Evolutionary conservation across 2,888 invertebrate genomes (phyloP), one percentile per base, ranked within the genome.

Genomic region (Sinhomidia bicolor): DNA sequence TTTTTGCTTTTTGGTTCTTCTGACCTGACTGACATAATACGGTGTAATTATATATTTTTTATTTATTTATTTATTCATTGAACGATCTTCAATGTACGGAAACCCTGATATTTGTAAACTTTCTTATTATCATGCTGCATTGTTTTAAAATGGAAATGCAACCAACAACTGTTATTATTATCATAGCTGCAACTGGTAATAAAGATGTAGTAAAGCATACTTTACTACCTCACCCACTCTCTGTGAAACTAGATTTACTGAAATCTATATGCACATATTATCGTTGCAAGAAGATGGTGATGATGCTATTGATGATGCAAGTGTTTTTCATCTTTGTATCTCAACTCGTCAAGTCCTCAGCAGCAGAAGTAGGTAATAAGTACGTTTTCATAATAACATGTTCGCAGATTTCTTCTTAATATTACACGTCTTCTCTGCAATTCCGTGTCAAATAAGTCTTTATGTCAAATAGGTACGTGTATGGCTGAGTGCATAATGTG

Each of bases 111-210:
- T 20, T 23, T 9, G n/a, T n/a, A 65, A 26, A 23, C 62, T 26
- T 62, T 10, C 26, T n/a, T 32, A 32, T 32, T 20, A 68, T 68
- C 41, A 68, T 47, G 47, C 47, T 51, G 71, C 74, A 83, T 82
- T 83, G 83, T 83, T 83, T 83, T 54, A 83, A 82, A 82, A 82
- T 82, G 82, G 54, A 68, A 83, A 83, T 71, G 62, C 41, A 68
- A 65, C 14, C 17, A 4, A 44, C 44, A 41, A 47, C n/a, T 17
- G 29, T 1, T 12, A 14, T 1, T 51, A 47, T 44, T 20, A 20
- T 44, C 20, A 76, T 41, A 9, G 10, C 4, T 68, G 41, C 68
- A 68, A 41, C 68, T 41, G 68, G 20, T 68, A 9, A 62, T 14
- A 62, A 62, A 62, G 12, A n/a, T 51, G 51, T 51, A 14, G 51